Percentiles rank a stretch among this genome's conserved stretches.
These are phyloP conservation scores for Carabus problematicus DNA, from an alignment of 2,888 invertebrate genomes.

Conservation along the genomic window DNA sequence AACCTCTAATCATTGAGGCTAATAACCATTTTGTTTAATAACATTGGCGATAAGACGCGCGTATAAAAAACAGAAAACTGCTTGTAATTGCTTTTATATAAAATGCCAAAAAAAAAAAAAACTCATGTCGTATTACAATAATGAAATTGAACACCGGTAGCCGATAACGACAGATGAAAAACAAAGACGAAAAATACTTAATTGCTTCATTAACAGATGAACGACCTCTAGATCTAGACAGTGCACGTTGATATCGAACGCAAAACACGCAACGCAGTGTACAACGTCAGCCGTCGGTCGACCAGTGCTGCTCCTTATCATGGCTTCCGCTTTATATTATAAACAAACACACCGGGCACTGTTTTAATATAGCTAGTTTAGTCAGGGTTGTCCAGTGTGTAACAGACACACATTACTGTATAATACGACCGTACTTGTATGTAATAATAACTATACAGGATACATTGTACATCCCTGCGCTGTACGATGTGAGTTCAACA, in stretches of 20 bases:
- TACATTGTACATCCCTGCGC: no score
- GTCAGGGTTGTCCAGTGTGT: no score
- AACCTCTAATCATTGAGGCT: no score
- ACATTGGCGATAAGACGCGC: no score
- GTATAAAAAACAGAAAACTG: no score
- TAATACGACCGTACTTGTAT: no score
- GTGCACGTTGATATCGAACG: slow-evolving; percentile 8
- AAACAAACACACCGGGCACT: background rate
- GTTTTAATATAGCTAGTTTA: no score
- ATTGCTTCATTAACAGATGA: slow-evolving; percentile 24
- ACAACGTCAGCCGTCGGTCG: no score
- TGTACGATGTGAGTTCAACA: no score
- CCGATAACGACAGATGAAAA: slow-evolving; percentile 12
- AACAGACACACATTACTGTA: no score
- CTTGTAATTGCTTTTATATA: background rate
- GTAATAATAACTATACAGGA: no score
- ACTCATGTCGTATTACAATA: background rate
- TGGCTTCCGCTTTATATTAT: slow-evolving; percentile 15
- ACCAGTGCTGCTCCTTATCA: slow-evolving; percentile 3
- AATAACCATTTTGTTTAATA: no score
- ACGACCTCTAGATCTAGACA: slow-evolving; percentile 19
- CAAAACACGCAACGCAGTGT: background rate
- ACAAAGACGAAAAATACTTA: background rate
- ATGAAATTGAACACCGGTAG: slow-evolving; percentile 13
- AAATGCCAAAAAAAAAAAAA: slow-evolving; percentile 2